Evolutionary conservation across 2,113 vertebrate genomes (phyloP), one percentile per base, ranked within the genome.

Genomic region (Rhinopithecus roxellana): DNA sequence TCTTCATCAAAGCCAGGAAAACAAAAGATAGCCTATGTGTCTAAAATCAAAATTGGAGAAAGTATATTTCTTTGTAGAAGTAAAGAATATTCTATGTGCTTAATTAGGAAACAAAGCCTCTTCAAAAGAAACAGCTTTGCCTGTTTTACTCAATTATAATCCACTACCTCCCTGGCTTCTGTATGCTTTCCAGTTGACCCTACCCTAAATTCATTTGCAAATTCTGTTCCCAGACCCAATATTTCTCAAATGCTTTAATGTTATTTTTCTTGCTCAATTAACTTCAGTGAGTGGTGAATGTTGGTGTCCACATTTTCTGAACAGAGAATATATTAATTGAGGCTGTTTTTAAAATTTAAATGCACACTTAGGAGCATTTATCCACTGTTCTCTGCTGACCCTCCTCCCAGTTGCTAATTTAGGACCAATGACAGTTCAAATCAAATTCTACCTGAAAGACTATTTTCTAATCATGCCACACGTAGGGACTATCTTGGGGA

Each of bases 211-310:
- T 72, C 59, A 93, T 92, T 95, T 57, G 61, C 27, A 86, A 86
- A 70, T 82, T 86, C 59, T 55, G 38, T 67, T 92, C 52, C 67
- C 72, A 93, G 74, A 81, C 52, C 69, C 59, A 87, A 85, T 52
- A 45, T 81, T 69, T 93, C 90, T 95, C 74, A 64, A 84, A 50
- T 72, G 67, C 91, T 97, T 69, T 77, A 45, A 82, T 57, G 61
- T 30, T 79, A 22, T 43, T 93, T 93, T 83, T 57, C 43, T 23
- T 81, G 16, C 45, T 75, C 69, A 80, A 3, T 97, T 90, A 79
- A 86, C 88, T 57, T 79, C 40, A 48, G 5, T 3, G 22, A 83
- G 69, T 92, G 77, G 43, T 82, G 35, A 87, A 64, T 50, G 16
- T 35, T 45, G 35, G 55, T 86, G 59, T 61, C 40, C 55, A 8